Evolutionary conservation across 2,888 invertebrate species (phyloP).

Genomic region (Thyatira batis): DNA sequence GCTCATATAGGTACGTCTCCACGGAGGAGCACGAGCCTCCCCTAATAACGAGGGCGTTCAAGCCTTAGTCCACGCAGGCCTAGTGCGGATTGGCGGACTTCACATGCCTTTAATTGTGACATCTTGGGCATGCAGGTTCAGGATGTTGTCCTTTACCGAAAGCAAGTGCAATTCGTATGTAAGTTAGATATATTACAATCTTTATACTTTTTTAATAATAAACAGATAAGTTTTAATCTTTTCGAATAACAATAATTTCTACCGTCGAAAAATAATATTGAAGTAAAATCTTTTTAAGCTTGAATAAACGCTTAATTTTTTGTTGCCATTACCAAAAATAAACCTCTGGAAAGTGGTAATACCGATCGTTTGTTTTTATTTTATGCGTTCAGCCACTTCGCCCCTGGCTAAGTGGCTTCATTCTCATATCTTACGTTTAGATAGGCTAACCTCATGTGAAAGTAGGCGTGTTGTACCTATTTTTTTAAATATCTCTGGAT

Average conservation of each 20-base stretch:
- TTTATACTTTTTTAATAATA: too few species aligned
- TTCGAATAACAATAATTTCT: background rate
- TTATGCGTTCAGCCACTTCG: conserved; percentile 3
- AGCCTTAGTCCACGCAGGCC: too few species aligned
- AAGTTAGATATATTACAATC: too few species aligned
- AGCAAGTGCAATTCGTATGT: too few species aligned
- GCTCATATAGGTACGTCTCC: too few species aligned
- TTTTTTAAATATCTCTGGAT: background rate
- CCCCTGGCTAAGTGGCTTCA: background rate
- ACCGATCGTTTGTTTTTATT: conserved; percentile 3
- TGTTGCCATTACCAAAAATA: background rate
- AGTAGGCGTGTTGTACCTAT: background rate
- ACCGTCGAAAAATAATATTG: background rate
- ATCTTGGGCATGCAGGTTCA: too few species aligned
- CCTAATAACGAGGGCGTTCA: too few species aligned
- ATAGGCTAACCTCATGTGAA: conserved; percentile 1
- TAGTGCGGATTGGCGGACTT: too few species aligned
- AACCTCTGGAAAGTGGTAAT: background rate
- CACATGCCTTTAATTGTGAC: too few species aligned
- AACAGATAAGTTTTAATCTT: background rate
- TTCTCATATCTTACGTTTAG: background rate
- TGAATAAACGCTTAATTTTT: background rate
- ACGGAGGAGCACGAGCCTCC: too few species aligned
- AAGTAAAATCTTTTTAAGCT: background rate
- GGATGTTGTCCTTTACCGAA: too few species aligned